Base-by-base conservation (phyloP, 2,797 vertebrate genomes). In the Lycodopsis pacificus region DNA sequence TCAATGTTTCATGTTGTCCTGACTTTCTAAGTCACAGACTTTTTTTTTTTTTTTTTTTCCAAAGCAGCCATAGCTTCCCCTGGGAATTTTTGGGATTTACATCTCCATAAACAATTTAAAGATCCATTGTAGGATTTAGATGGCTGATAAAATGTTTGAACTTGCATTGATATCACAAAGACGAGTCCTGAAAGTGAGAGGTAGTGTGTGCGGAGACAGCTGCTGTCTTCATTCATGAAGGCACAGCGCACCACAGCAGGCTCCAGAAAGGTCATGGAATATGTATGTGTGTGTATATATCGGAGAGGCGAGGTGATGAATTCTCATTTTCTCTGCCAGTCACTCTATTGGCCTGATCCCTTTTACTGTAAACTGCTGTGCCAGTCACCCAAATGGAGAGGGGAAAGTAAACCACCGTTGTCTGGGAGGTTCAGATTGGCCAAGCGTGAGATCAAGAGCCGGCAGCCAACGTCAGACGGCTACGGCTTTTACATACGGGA, bases 401-500 rank as follows among this genome's bases (percentile, higher is more conserved):
- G 22, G 19, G 51, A 17, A 42, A 20, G n/a, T 57, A 64, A 68
- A 27, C 27, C 0, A 3, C 25, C 25, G 38, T 51, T 71, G 48
- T 76, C 67, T 59, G 56, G 34, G 27, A 46, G 10, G 0, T 72
- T 17, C 36, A 56, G 51, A 72, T 42, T 71, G 5, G 4, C 8
- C 42, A 48, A 48, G 32, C 54, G 4, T 49, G 36, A 20, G 42
- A 57, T 69, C 53, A 38, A 44, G 4, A 64, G 48, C 67, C 38
- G 20, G 36, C 48, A 73, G 38, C 67, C 34, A 42, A 54, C 66
- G 25, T 77, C 58, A 65, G 49, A 5, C 49, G 51, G 5, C 12
- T 22, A 51, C 51, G 58, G 68, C 38, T 70, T 77, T 63, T 48
- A 63, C 65, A 64, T 25, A 10, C 7, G 8, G 22, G 22, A 54